Conservation (phyloP, 1,140 invertebrate genomes). For the Heliconius hermathena region DNA sequence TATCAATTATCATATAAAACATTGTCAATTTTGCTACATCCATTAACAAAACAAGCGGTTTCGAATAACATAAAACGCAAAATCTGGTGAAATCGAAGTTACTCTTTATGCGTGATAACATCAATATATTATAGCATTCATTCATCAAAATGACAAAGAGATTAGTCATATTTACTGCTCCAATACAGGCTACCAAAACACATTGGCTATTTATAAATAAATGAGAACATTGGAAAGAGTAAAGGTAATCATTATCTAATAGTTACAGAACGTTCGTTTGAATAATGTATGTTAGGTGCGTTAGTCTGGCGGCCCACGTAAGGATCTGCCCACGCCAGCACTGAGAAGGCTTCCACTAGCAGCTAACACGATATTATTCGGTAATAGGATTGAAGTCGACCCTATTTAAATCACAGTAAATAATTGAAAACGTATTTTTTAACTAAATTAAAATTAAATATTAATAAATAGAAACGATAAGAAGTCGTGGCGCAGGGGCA, state of each 20-base stretch:
- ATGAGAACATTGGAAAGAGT: conserved; percentile 8
- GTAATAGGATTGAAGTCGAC: conserved; percentile 64
- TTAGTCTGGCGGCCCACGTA: conserved; percentile 47
- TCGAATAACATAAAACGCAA: neutral
- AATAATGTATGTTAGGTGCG: conserved; percentile 30
- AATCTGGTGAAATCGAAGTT: neutral
- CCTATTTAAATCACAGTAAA: conserved; percentile 30
- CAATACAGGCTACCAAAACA: conserved; percentile 16
- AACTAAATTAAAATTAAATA: neutral
- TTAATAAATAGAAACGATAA: conserved; percentile 23
- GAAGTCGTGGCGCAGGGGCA: neutral
- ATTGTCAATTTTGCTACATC: neutral
- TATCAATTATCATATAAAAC: neutral
- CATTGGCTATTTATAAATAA: conserved; percentile 26
- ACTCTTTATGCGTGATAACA: neutral
- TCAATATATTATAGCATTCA: neutral
- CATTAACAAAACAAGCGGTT: neutral
- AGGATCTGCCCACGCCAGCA: conserved; percentile 40
- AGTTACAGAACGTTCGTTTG: conserved; percentile 26
- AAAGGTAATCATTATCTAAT: conserved; percentile 26
- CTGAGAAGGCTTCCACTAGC: conserved; percentile 52
- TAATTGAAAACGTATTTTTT: conserved; percentile 22
- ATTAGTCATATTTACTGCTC: conserved; percentile 23
- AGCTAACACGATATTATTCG: conserved; percentile 66
- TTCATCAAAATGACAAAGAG: conserved; percentile 14